A percentile compares a stretch with the other conserved stretches of the same genome.
Evolutionary conservation across 2,888 invertebrate genomes (phyloP).

Genomic region (Andrena camellia): DNA sequence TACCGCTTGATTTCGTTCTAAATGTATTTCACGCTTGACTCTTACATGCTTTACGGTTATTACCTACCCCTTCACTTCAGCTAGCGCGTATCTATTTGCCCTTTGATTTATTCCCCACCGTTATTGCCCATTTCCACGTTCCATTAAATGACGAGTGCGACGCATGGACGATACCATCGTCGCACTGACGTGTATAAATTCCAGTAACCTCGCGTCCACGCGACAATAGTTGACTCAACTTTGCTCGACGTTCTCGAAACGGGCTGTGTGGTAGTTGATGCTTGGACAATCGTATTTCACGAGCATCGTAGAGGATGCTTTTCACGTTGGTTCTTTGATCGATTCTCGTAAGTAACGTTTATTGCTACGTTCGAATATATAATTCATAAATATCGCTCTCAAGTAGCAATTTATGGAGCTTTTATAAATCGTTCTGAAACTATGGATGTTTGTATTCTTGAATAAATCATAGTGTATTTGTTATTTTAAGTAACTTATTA

Average conservation of each 20-base stretch:
- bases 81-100: conserved; percentile 42
- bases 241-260: background rate
- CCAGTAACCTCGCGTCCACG: conserved; percentile 8
- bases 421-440: background rate
- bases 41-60: conserved; percentile 60
- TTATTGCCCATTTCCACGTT: conserved; percentile 44
- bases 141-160: conserved; percentile 41
- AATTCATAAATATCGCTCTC: conserved; percentile 10
- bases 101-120: conserved; percentile 34
- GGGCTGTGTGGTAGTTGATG: background rate
- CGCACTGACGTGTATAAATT: conserved; percentile 10
- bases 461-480: too few relatives aligned
- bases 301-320: background rate
- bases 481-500: too few relatives aligned
- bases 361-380: background rate
- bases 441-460: background rate
- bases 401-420: conserved; percentile 4
- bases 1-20: conserved; percentile 57
- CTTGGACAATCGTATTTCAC: conserved; percentile 11
- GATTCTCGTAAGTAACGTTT: conserved; percentile 4
- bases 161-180: conserved; percentile 15
- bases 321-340: background rate
- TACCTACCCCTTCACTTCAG: conserved; percentile 56
- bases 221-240: background rate
- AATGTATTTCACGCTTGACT: conserved; percentile 59